Evolutionary conservation across 1,140 invertebrate genomes (phyloP).

Genomic region (Nilaparvata lugens): DNA sequence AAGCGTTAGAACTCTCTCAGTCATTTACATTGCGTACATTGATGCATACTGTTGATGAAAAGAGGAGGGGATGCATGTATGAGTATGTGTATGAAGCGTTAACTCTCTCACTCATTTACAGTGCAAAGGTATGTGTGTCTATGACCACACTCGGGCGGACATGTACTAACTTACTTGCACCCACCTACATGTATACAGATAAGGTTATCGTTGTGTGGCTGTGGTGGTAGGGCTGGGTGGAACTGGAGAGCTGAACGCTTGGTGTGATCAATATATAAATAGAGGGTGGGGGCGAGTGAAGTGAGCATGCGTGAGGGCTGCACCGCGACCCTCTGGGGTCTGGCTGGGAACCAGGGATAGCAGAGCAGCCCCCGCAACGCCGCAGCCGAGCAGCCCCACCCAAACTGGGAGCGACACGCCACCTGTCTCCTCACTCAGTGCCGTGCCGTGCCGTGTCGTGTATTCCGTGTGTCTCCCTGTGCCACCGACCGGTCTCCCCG

Average conservation of each 20-base stretch:
- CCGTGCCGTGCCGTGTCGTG: no score
- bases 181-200: background rate
- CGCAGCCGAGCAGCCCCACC: background rate
- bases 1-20: no score
- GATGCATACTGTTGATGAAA: no score
- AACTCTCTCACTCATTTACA: no score
- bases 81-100: no score
- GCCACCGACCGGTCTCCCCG: no score
- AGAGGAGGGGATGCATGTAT: no score
- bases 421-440: background rate
- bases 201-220: background rate
- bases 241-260: background rate
- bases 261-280: conserved; percentile 3
- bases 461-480: no score
- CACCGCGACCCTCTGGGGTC: background rate
- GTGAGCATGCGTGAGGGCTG: background rate
- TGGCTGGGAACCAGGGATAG: background rate
- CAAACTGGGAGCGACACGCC: background rate
- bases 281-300: background rate
- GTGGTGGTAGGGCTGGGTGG: background rate
- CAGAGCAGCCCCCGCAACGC: background rate
- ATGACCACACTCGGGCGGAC: no score
- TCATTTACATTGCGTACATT: no score
- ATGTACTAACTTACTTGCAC: no score
- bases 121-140: no score